These are phyloP conservation scores for Toxotes chatareus DNA, from an alignment of 2,113 vertebrate genomes.

Conservation along the genomic window DNA sequence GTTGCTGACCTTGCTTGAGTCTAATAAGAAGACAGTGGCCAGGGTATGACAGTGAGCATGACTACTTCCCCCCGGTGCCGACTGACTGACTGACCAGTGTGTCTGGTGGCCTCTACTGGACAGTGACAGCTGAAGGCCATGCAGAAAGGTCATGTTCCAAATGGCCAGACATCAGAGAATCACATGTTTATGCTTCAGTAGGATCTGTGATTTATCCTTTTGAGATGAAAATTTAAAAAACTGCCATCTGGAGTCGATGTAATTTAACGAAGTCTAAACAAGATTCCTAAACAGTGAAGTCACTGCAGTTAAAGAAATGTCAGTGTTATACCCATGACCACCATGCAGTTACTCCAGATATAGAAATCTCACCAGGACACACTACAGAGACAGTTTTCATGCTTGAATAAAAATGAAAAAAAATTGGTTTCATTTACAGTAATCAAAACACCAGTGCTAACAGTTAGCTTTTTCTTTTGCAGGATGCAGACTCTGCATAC, in stretches of 20 bases:
- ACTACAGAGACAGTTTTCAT: conserved; percentile 1
- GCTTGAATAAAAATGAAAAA: background rate
- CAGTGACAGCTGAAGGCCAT: conserved; percentile 61
- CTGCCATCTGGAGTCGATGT: background rate
- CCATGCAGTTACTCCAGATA: background rate
- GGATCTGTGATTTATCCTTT: conserved; percentile 4
- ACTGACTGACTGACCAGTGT: conserved; percentile 48
- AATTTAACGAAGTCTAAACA: background rate
- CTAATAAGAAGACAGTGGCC: conserved; percentile 39
- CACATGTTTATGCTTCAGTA: conserved; percentile 22
- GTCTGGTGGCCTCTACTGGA: conserved; percentile 69
- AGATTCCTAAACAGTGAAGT: background rate
- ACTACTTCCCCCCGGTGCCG: conserved; percentile 36
- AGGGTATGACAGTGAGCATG: conserved; percentile 52
- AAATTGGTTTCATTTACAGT: background rate
- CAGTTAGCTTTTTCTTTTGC: conserved; percentile 34
- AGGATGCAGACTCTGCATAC: conserved; percentile 92
- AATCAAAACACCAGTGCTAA: conserved; percentile 3
- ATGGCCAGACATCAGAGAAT: conserved; percentile 29
- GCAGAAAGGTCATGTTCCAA: conserved; percentile 65
- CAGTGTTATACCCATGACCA: background rate
- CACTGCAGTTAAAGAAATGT: background rate
- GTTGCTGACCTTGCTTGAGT: conserved; percentile 69
- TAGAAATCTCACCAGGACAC: conserved; percentile 10
- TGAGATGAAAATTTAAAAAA: background rate